Percentiles rank a stretch among this genome's conserved stretches.
Evolutionary conservation across 2,797 vertebrate species (phyloP).

Genomic region (Brachyalestes nurse): DNA sequence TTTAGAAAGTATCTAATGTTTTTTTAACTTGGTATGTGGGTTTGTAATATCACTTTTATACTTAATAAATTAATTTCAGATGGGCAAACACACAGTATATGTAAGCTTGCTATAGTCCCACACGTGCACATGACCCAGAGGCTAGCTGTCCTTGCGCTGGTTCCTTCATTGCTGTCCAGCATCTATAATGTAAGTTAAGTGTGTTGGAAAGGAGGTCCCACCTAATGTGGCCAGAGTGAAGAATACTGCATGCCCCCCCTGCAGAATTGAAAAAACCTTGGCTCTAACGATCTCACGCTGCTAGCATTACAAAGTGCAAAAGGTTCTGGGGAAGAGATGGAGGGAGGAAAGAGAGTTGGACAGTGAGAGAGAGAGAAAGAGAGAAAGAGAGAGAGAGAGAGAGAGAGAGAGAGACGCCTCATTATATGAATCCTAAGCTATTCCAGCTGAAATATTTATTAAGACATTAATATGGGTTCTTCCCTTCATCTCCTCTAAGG

Average conservation of each 20-base stretch:
- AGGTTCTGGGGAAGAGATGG: constrained; percentile 74
- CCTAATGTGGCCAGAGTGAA: constrained; percentile 73
- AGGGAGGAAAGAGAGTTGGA: too few species aligned
- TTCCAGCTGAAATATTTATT: constrained; percentile 80
- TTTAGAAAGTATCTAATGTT: background rate
- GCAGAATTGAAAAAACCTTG: constrained; percentile 74
- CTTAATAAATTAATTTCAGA: constrained; percentile 26
- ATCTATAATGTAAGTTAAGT: constrained; percentile 74
- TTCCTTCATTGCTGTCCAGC: constrained; percentile 51
- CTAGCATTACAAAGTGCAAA: constrained; percentile 77
- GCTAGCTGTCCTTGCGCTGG: constrained; percentile 30
- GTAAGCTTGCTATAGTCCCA: constrained; percentile 20
- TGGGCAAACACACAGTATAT: constrained; percentile 14
- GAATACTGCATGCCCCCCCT: constrained; percentile 71
- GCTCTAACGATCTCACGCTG: constrained; percentile 78
- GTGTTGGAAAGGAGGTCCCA: constrained; percentile 68
- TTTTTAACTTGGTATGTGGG: background rate
- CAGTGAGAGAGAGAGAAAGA: constrained; percentile 70
- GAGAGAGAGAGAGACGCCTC: constrained; percentile 67
- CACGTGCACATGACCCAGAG: constrained; percentile 7
- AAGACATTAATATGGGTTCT: constrained; percentile 73
- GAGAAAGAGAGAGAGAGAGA: constrained; percentile 68
- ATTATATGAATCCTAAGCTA: constrained; percentile 70
- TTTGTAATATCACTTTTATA: background rate
- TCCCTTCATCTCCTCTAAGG: constrained; percentile 68